Conservation (phyloP, 2,888 invertebrate species). For the Aspidiotus destructor region DNA sequence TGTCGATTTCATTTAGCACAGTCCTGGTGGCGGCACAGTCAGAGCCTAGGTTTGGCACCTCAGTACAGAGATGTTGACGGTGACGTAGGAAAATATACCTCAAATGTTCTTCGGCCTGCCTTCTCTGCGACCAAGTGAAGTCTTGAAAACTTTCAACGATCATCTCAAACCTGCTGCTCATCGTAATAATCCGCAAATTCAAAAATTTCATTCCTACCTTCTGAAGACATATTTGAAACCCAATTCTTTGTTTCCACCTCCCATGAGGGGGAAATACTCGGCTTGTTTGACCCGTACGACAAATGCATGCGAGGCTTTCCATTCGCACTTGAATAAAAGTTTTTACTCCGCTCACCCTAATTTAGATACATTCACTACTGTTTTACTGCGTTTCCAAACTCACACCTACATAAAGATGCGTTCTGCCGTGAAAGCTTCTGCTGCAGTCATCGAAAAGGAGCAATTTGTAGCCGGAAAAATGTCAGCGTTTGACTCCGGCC, state of each 20-base stretch:
- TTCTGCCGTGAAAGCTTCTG: too few relatives aligned
- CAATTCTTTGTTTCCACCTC: background rate
- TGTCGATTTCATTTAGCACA: slow-evolving; percentile 12
- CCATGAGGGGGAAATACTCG: background rate
- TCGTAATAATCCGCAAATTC: background rate
- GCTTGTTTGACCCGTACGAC: slow-evolving; percentile 3
- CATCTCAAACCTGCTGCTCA: slow-evolving; percentile 6
- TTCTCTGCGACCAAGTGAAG: slow-evolving; percentile 5
- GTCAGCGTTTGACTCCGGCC: too few relatives aligned
- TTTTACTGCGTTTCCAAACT: too few relatives aligned
- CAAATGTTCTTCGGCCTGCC: slow-evolving; percentile 18
- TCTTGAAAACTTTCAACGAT: slow-evolving; percentile 1
- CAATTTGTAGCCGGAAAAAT: too few relatives aligned
- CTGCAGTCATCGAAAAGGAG: too few relatives aligned
- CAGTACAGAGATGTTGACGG: slow-evolving; percentile 11
- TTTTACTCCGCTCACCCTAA: too few relatives aligned
- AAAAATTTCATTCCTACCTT: background rate
- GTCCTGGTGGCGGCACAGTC: slow-evolving; percentile 10
- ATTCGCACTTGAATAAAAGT: too few relatives aligned
- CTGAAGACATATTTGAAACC: too few relatives aligned
- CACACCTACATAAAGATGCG: too few relatives aligned
- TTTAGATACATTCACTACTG: too few relatives aligned
- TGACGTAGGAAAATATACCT: slow-evolving; percentile 14
- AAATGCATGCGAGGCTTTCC: slow-evolving; percentile 19
- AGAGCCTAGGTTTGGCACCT: slow-evolving; percentile 4